Conservation (phyloP, 2,797 vertebrate genomes). For the Sparus aurata region DNA sequence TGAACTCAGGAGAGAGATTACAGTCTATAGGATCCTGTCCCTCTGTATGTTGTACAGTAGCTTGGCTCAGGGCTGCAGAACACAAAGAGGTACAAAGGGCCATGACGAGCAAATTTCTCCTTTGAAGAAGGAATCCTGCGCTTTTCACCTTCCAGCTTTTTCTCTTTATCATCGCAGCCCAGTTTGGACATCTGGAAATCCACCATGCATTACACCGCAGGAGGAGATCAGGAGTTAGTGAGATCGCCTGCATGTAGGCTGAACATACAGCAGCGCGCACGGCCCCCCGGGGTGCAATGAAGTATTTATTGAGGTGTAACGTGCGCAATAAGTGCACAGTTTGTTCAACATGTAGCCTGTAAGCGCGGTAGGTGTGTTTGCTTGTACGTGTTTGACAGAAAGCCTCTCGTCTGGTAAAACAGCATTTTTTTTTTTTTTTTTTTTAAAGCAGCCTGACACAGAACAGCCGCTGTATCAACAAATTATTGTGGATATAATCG, state of each 20-base stretch:
- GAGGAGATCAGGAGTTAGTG: constrained; percentile 3
- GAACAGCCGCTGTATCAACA: constrained; percentile 37
- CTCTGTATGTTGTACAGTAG: constrained; percentile 1
- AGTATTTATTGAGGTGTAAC: constrained; percentile 60
- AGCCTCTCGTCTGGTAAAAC: constrained; percentile 20
- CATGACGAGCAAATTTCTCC: constrained; percentile 29
- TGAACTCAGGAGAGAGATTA: not conserved
- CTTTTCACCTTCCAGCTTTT: constrained; percentile 58
- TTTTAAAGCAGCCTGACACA: not conserved
- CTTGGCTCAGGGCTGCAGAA: constrained; percentile 26
- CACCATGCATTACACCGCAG: constrained; percentile 45
- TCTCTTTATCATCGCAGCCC: constrained; percentile 59
- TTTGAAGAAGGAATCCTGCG: constrained; percentile 44
- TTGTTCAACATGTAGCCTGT: constrained; percentile 48
- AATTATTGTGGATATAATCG: constrained; percentile 39
- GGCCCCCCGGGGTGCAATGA: constrained; percentile 46
- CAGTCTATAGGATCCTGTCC: not conserved
- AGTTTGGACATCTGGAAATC: constrained; percentile 58
- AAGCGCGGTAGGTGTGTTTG: constrained; percentile 4
- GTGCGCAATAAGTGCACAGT: constrained; percentile 36
- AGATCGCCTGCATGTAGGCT: constrained; percentile 37
- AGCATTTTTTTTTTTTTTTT: not conserved
- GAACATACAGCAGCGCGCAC: constrained; percentile 44
- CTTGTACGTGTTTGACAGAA: constrained; percentile 28
- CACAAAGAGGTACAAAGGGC: constrained; percentile 43